Evolutionary conservation across 1,140 invertebrate genomes (phyloP), one percentile per base, ranked within the genome.

Genomic region (Caenorhabditis inopinata): DNA sequence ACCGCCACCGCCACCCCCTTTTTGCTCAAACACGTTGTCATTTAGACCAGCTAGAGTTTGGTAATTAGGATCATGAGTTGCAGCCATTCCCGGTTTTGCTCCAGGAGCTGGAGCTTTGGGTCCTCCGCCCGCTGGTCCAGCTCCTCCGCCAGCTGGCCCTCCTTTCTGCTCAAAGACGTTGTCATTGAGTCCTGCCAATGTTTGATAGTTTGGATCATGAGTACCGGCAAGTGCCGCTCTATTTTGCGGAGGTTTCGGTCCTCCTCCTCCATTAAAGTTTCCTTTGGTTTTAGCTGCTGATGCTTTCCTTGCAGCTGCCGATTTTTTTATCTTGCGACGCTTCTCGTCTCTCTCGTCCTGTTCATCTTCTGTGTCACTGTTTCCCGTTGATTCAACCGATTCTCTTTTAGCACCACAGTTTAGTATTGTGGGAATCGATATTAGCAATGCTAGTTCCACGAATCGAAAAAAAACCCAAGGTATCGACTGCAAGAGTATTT

Each of bases 171-270:
- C 74, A 32, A 75, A 75, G 9, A 51, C 74, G 32, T 48, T 75
- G 18, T 75, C 74, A n/a, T 75, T 51, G 9, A 75, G 16, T 25
- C 46, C 74, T 16, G 74, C 74, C 16, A 75, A 35, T 14, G 74
- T 75, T 25, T 75, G 74, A 35, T 75, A 75, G 21, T 75, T 75
- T 11, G 74, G 74, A 75, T 75, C 74, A 35, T 75, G 74, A 1
- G 74, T 75, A 11, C 38, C 74, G 23, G 74, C 74, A 51, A 75
- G 46, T 14, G 74, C 74, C 12, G 46, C 74, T 25, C 74, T 12
- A 75, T 51, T 51, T 18, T 48, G 32, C 25, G 74, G 74, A 29
- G 74, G 74, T 47, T 75, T 75, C 11, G 74, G 74, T 12, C 42
- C 74, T 75, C 46, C 74, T 75, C 46, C 74, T 5, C 42, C 21